Evolutionary conservation across 2,888 invertebrate species (phyloP).

Genomic region (Campoplex nolae): DNA sequence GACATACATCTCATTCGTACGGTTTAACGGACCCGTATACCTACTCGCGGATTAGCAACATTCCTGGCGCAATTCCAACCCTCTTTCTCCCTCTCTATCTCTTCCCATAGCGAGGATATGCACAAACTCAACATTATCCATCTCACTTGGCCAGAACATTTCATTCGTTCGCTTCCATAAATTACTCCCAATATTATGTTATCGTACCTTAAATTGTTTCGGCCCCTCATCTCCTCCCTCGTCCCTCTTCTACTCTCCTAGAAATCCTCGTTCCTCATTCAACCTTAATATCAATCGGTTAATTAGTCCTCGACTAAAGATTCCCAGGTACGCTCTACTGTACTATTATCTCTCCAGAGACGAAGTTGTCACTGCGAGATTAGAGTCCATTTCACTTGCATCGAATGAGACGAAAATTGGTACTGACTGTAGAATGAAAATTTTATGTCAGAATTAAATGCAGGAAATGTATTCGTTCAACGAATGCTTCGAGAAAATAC

Average conservation of each 20-base stretch:
- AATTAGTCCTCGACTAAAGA: conserved; percentile 34
- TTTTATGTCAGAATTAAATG: neutral
- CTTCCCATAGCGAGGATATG: conserved; percentile 3
- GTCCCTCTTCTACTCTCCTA: conserved; percentile 27
- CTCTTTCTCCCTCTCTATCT: conserved; percentile 32
- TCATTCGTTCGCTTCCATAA: conserved; percentile 68
- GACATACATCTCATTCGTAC: conserved; percentile 60
- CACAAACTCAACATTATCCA: conserved; percentile 43
- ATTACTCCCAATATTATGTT: conserved; percentile 73
- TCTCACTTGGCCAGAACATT: conserved; percentile 49
- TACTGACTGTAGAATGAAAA: neutral
- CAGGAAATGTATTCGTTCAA: neutral
- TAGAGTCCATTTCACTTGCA: conserved; percentile 30
- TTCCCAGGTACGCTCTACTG: conserved; percentile 15
- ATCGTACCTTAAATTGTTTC: conserved; percentile 67
- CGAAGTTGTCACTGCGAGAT: conserved; percentile 36
- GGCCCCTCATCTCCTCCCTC: neutral
- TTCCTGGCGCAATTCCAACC: conserved; percentile 75
- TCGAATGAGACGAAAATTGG: conserved; percentile 11
- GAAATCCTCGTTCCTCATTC: neutral
- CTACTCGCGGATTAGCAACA: conserved; percentile 75
- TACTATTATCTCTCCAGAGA: conserved; percentile 19
- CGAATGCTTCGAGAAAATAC: neutral
- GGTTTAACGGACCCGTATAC: conserved; percentile 62
- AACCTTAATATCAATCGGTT: conserved; percentile 54